These are phyloP conservation scores for Antheraea mylitta DNA, from an alignment of 1,140 invertebrate species.

Conservation along the genomic window DNA sequence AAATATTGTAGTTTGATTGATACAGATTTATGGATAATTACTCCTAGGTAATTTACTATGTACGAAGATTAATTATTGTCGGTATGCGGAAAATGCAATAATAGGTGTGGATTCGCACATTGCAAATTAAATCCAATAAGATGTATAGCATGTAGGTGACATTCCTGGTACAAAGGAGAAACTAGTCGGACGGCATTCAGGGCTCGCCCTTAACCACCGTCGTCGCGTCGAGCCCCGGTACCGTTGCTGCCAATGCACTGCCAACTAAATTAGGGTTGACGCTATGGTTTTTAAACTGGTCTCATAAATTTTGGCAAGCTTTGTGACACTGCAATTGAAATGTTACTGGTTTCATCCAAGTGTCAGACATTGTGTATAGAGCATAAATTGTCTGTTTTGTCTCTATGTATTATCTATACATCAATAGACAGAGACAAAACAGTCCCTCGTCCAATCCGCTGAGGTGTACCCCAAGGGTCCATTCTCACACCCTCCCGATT, in stretches of 20 bases:
- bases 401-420: no score
- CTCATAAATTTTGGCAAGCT: no score
- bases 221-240: slow-evolving; percentile 41
- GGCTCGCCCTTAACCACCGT: slow-evolving; percentile 58
- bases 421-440: no score
- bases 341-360: no score
- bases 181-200: slow-evolving; percentile 68
- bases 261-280: slow-evolving; percentile 33
- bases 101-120: slow-evolving; percentile 16
- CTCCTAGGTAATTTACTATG: neutral
- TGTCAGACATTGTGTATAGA: no score
- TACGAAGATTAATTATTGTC: neutral
- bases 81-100: slow-evolving; percentile 8
- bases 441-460: no score
- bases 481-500: no score
- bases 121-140: slow-evolving; percentile 30
- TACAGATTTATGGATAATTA: neutral
- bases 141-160: slow-evolving; percentile 60
- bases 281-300: neutral
- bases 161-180: slow-evolving; percentile 65
- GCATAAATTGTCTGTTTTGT: no score
- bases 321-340: no score
- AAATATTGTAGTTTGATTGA: no score
- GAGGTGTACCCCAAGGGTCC: no score
- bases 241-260: slow-evolving; percentile 54